A percentile compares a stretch with the other conserved stretches of the same genome.
phyloP scores from a whole-genome alignment of 2,797 vertebrate genomes.

The Argya squamiceps region DNA sequence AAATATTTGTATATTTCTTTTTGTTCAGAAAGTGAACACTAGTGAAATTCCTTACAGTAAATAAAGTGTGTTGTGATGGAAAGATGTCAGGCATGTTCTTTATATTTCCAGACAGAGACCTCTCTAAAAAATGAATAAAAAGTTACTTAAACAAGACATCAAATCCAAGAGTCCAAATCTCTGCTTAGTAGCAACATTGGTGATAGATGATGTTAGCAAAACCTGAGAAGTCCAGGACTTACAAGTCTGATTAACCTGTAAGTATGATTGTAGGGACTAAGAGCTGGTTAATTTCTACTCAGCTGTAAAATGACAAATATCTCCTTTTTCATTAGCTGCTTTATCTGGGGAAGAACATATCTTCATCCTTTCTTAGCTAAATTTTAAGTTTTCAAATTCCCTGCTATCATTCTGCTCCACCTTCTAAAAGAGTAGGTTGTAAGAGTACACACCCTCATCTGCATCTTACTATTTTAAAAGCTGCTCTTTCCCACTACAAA shows the following conservation, averaged over 20 bases:
- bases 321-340: background rate
- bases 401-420: background rate
- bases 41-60: constrained; percentile 33
- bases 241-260: background rate
- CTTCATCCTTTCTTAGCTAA: background rate
- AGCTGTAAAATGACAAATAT: background rate
- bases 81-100: background rate
- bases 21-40: background rate
- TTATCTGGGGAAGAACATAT: background rate
- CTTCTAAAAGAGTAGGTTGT: background rate
- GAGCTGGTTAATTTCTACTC: background rate
- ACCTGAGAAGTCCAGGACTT: background rate
- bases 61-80: background rate
- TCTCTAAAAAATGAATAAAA: background rate
- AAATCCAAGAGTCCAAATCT: background rate
- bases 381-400: background rate
- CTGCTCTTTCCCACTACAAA: background rate
- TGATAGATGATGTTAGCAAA: background rate
- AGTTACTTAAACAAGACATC: background rate
- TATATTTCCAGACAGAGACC: background rate
- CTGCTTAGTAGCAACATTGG: background rate
- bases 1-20: background rate
- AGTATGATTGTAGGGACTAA: background rate
- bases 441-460: fast-evolving
- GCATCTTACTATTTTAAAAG: background rate